phyloP scores from a whole-genome alignment of 1,140 invertebrate genomes.

The Sycobia sp. region DNA sequence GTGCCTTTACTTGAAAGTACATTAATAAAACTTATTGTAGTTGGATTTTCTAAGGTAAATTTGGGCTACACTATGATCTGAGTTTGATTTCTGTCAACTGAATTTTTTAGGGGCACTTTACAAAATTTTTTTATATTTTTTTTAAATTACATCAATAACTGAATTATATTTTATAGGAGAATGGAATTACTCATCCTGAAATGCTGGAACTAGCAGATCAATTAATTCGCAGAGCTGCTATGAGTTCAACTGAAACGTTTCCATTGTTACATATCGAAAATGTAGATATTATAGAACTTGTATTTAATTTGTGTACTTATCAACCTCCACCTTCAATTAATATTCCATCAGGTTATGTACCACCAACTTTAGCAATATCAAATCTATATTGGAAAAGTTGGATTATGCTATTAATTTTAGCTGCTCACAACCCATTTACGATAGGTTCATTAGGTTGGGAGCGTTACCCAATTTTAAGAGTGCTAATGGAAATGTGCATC shows the following conservation, averaged over 20 bases:
- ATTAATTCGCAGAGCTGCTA: constrained; percentile 81
- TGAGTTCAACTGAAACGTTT: constrained; percentile 70
- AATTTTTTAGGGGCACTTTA: too few species aligned
- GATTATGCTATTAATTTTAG: constrained; percentile 86
- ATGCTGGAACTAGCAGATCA: constrained; percentile 85
- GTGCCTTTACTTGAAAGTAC: constrained; percentile 86
- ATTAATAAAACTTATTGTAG: constrained; percentile 78
- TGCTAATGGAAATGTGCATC: constrained; percentile 96
- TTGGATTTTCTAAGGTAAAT: constrained; percentile 77
- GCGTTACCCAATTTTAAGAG: constrained; percentile 89
- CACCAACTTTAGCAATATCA: constrained; percentile 88
- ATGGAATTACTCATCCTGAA: constrained; percentile 80
- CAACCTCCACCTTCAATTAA: constrained; percentile 91
- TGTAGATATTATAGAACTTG: constrained; percentile 83
- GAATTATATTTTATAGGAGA: constrained; percentile 65
- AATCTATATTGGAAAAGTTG: constrained; percentile 94
- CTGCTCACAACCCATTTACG: constrained; percentile 87
- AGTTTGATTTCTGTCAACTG: too few species aligned
- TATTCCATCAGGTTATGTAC: constrained; percentile 81
- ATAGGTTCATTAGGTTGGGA: constrained; percentile 88
- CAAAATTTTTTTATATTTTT: too few species aligned
- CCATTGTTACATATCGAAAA: constrained; percentile 78
- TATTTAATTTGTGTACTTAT: constrained; percentile 90
- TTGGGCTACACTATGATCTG: too few species aligned
- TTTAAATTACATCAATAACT: not conserved